Percentiles rank a stretch among this genome's conserved stretches.
Evolutionary conservation across 2,888 invertebrate species (phyloP).

Genomic region (Pseudococcus viburni): DNA sequence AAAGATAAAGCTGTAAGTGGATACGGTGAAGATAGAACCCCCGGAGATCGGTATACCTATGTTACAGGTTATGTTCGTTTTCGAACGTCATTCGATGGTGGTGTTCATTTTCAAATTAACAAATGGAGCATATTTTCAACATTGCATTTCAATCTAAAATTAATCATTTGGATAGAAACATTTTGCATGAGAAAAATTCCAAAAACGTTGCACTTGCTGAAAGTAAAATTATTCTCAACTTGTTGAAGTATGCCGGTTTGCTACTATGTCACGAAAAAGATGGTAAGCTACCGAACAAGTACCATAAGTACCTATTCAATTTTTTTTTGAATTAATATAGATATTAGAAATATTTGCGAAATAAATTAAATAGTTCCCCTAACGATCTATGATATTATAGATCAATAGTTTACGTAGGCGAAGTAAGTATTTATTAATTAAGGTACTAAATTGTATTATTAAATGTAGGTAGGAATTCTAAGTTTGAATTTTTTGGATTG

Average conservation of each 20-base stretch:
- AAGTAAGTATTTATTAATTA: no score
- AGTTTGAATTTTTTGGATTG: no score
- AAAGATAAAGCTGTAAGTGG: background rate
- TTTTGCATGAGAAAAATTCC: background rate
- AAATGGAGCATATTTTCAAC: background rate
- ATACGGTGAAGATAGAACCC: background rate
- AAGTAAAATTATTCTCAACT: background rate
- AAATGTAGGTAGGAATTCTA: background rate
- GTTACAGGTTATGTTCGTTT: background rate
- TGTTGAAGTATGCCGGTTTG: conserved; percentile 14
- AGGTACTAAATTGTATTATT: no score
- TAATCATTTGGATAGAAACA: background rate
- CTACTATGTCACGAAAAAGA: background rate
- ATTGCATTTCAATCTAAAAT: background rate
- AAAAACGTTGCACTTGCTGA: background rate
- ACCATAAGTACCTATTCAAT: no score
- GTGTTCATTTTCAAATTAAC: background rate
- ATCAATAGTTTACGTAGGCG: no score
- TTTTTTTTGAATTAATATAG: no score
- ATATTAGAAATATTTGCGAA: no score
- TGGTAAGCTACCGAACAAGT: background rate
- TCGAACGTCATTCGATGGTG: background rate
- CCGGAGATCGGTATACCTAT: background rate
- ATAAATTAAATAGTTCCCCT: no score
- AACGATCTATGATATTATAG: no score